Conservation (phyloP, 2,888 invertebrate species). For the Zele albiditarsus region DNA sequence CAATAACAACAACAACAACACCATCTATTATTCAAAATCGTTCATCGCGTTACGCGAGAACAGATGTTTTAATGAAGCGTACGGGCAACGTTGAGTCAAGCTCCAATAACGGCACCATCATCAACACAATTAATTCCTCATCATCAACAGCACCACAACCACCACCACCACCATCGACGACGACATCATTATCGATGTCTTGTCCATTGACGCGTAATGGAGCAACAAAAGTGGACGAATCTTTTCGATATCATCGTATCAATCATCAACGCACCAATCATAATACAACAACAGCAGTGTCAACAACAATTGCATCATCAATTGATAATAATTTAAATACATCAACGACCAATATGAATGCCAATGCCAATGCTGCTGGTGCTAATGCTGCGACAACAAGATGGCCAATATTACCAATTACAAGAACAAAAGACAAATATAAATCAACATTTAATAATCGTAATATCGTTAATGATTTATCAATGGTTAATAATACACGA, state of each 20-base stretch:
- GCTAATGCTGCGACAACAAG: background rate
- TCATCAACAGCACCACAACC: slow-evolving; percentile 27
- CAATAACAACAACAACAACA: slow-evolving; percentile 11
- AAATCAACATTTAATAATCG: slow-evolving; percentile 21
- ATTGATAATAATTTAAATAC: slow-evolving; percentile 23
- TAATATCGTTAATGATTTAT: slow-evolving; percentile 17
- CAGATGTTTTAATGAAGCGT: slow-evolving; percentile 15
- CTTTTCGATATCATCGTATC: slow-evolving; percentile 14
- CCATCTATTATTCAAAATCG: slow-evolving; percentile 13
- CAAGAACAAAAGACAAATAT: slow-evolving; percentile 18
- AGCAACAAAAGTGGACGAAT: slow-evolving; percentile 10
- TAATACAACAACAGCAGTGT: background rate
- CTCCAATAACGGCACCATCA: slow-evolving; percentile 21
- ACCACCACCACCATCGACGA: slow-evolving; percentile 39
- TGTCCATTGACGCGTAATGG: slow-evolving; percentile 8
- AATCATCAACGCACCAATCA: slow-evolving; percentile 16
- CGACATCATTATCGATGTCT: slow-evolving; percentile 30
- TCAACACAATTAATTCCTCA: background rate
- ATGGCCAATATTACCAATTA: slow-evolving; percentile 16
- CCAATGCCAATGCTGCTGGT: slow-evolving; percentile 16
- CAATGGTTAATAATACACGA: slow-evolving; percentile 21
- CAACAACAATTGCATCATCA: slow-evolving; percentile 23
- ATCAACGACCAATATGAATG: slow-evolving; percentile 22
- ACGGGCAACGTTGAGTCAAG: slow-evolving; percentile 29
- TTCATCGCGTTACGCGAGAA: background rate